A percentile compares a stretch with the other conserved stretches of the same genome.
These are phyloP conservation scores for Xenopus laevis DNA, from an alignment of 2,113 vertebrate species.

Conservation along the genomic window DNA sequence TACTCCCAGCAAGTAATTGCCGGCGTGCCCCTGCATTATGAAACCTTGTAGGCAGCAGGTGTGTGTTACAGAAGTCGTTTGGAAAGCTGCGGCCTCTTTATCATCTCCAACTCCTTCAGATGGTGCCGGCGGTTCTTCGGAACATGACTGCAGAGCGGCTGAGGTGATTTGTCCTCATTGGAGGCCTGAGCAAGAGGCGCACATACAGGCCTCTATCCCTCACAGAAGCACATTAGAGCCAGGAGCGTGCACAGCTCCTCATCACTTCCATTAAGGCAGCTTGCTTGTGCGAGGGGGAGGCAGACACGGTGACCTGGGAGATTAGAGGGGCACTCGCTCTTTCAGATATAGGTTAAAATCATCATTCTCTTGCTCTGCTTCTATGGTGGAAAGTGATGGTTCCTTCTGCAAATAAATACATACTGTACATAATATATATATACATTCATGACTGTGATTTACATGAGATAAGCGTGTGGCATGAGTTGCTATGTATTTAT, in stretches of 20 bases:
- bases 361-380: constrained; percentile 22
- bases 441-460: too few species aligned
- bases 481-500: too few species aligned
- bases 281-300: constrained; percentile 10
- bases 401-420: too few species aligned
- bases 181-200: constrained; percentile 36
- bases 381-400: neutral
- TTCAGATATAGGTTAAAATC: constrained; percentile 4
- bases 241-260: constrained; percentile 33
- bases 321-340: constrained; percentile 15
- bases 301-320: constrained; percentile 31
- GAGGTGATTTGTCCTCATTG: constrained; percentile 46
- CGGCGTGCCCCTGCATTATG: constrained; percentile 30
- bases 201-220: constrained; percentile 30
- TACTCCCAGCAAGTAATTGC: constrained; percentile 11
- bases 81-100: constrained; percentile 36
- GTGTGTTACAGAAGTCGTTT: constrained; percentile 36
- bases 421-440: too few species aligned
- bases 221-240: constrained; percentile 34
- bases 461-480: too few species aligned
- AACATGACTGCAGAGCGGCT: constrained; percentile 38
- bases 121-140: constrained; percentile 18
- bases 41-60: constrained; percentile 36
- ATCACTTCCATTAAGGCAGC: constrained; percentile 37
- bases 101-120: constrained; percentile 35